Evolutionary conservation across 2,113 vertebrate species (phyloP), one percentile per base, ranked within the genome.

Genomic region (Hyperoodon ampullatus): DNA sequence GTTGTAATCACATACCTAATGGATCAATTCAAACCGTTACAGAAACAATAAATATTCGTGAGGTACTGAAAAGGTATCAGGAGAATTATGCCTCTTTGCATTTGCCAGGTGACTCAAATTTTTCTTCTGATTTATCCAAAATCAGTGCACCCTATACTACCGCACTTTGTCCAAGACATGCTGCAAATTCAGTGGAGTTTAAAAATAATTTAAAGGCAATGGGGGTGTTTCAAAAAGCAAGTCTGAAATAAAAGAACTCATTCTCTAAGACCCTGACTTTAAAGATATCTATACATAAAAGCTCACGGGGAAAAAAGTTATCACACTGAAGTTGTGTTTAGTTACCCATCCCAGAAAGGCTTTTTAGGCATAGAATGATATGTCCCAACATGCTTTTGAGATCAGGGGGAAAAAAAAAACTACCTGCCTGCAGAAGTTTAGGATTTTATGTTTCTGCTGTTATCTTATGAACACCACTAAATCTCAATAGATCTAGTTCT

Each of bases 371-470:
- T 6, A 50, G 5, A 92, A 42, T 55, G 28, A 16, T 74, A 70
- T 15, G 5, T 77, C 92, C 70, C 88, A 86, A 97, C 92, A 70
- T 95, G 63, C 39, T 95, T 97, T 83, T 80, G 61, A 58, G 44
- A 92, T 68, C 16, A 81, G 53, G 50, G 19, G n/a, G 47, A 15
- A 55, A 78, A 42, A 0, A 85, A 42, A 0, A 81, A 35, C 13
- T 35, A 88, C 28, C 68, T 90, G 39, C 53, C 60, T 47, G 71
- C 4, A 42, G 21, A 94, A 86, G 70, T 91, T 88, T 63, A 78
- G 58, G 30, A 71, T 70, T 87, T 66, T 28, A 78, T 58, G 58
- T 83, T 95, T 95, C 74, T 68, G 33, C 63, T 91, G 3, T 93
- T 85, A 74, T 58, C 42, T 68, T 84, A 86, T 13, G 47, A 95